A percentile compares a stretch with the other conserved stretches of the same genome.
Evolutionary conservation across 2,113 vertebrate genomes (phyloP).

Genomic region (Cheirogaleus medius): DNA sequence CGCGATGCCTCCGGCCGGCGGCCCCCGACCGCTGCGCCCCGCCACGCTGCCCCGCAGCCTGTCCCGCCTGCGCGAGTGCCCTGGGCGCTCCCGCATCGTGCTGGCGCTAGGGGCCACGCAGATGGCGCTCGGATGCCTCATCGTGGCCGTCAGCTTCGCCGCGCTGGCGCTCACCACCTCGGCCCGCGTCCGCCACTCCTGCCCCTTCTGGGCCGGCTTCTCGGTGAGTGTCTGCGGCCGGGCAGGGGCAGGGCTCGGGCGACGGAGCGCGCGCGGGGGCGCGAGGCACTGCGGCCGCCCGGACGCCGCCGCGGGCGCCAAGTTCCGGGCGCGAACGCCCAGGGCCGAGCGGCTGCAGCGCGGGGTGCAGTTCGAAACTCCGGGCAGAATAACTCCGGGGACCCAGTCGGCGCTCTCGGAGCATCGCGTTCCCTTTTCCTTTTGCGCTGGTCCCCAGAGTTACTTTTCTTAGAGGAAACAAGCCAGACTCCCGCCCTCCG

Average conservation of each 20-base stretch:
- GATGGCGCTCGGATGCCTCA: conserved; percentile 97
- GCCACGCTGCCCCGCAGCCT: conserved; percentile 92
- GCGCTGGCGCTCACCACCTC: conserved; percentile 97
- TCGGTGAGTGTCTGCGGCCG: conserved; percentile 90
- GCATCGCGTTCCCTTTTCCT: not conserved
- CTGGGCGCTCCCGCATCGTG: conserved; percentile 94
- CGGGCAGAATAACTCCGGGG: conserved; percentile 29
- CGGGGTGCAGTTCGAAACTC: conserved; percentile 33
- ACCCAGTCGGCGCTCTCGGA: not conserved
- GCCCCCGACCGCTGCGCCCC: conserved; percentile 88
- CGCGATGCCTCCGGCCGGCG: conserved; percentile 85
- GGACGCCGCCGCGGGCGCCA: not conserved
- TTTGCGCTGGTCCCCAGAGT: not conserved
- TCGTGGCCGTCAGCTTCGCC: conserved; percentile 97
- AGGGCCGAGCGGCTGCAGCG: not conserved
- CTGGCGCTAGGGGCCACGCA: conserved; percentile 95
- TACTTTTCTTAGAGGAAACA: conserved; percentile 40
- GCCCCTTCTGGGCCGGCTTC: conserved; percentile 98
- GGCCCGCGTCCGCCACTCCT: conserved; percentile 96
- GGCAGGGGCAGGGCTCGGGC: not conserved
- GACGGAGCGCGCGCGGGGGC: not conserved
- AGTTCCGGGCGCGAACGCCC: not conserved
- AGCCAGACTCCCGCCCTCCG: not conserved
- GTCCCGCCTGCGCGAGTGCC: conserved; percentile 91
- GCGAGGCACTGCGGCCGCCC: not conserved